Evolutionary conservation across 2,113 vertebrate genomes (phyloP).

Genomic region (Cavia porcellus): DNA sequence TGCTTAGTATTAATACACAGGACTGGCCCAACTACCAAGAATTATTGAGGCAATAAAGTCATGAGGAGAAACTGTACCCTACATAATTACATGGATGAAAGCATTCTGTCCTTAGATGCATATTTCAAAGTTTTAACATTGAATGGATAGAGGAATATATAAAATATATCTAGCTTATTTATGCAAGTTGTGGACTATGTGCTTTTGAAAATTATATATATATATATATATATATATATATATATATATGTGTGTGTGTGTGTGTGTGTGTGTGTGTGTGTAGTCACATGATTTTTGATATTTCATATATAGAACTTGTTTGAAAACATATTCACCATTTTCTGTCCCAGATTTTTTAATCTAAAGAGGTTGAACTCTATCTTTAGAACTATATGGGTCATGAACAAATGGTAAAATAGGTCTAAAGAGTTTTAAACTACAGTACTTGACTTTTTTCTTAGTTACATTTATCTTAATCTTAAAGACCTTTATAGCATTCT

Average conservation of each 20-base stretch:
- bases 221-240: no score
- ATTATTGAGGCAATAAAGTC: neutral
- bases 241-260: no score
- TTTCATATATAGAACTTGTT: neutral
- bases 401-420: neutral
- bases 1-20: accelerated
- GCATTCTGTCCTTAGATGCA: neutral
- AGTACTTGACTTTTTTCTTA: neutral
- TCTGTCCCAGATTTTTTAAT: neutral
- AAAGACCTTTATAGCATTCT: constrained; percentile 85
- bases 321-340: neutral
- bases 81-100: neutral
- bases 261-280: no score
- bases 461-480: constrained; percentile 80
- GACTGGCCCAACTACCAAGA: neutral
- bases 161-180: neutral
- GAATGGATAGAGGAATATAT: neutral
- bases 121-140: neutral
- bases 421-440: neutral
- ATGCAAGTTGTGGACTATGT: neutral
- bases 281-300: neutral
- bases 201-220: neutral
- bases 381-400: neutral
- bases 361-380: neutral
- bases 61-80: neutral